A percentile compares a stretch with the other conserved stretches of the same genome.
phyloP scores from a whole-genome alignment of 2,888 invertebrate species.

The Diloba caeruleocephala region DNA sequence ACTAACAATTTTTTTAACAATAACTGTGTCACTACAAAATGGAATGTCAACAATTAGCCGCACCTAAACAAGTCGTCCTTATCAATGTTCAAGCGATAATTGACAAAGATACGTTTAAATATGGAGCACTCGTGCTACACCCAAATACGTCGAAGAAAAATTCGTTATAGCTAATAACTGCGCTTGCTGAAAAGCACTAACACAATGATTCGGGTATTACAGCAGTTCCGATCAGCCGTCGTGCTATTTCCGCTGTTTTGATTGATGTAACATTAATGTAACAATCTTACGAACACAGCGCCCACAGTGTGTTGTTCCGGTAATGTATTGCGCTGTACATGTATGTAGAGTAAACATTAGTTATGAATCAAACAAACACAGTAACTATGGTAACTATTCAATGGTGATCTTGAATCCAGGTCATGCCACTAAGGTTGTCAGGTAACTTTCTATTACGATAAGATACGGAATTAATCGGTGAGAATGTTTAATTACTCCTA shows the following conservation, averaged over 20 bases:
- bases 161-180: slow-evolving; percentile 4
- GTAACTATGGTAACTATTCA: slow-evolving; percentile 63
- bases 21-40: slow-evolving; percentile 26
- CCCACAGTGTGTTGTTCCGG: slow-evolving; percentile 12
- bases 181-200: slow-evolving; percentile 25
- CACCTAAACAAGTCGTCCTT: slow-evolving; percentile 43
- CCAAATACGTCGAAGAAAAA: slow-evolving; percentile 11
- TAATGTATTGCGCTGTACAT: slow-evolving; percentile 24
- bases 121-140: slow-evolving; percentile 8
- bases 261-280: slow-evolving; percentile 55
- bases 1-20: slow-evolving; percentile 3
- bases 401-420: slow-evolving; percentile 64
- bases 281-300: slow-evolving; percentile 39
- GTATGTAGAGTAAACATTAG: slow-evolving; percentile 48
- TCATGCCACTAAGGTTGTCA: slow-evolving; percentile 59
- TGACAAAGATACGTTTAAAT: slow-evolving; percentile 23
- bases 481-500: slow-evolving; percentile 33
- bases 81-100: slow-evolving; percentile 47
- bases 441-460: slow-evolving; percentile 56
- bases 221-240: slow-evolving; percentile 56
- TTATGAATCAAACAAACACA: slow-evolving; percentile 60
- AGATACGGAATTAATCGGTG: slow-evolving; percentile 37
- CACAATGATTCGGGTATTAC: slow-evolving; percentile 34
- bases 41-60: slow-evolving; percentile 44
- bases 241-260: slow-evolving; percentile 58